Evolutionary conservation across 1,140 invertebrate species (phyloP).

Genomic region (Radopholus similis): DNA sequence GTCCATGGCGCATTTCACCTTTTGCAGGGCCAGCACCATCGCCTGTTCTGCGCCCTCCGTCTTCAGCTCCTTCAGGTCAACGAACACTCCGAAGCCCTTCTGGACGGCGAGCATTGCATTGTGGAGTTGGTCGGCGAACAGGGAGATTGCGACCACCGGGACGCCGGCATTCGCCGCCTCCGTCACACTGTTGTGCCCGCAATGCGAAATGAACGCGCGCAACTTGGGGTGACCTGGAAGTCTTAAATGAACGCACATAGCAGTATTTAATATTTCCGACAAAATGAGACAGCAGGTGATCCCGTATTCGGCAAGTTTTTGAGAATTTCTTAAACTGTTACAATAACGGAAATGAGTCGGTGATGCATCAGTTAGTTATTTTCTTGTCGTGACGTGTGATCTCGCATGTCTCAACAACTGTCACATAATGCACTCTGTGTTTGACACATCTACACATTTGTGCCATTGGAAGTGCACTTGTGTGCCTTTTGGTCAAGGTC

Average conservation of each 20-base stretch:
- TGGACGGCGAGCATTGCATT: conserved; percentile 27
- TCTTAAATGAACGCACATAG: too few species aligned
- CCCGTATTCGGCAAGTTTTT: too few species aligned
- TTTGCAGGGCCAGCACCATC: background rate
- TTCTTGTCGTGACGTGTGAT: too few species aligned
- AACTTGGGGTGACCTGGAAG: background rate
- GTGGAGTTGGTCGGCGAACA: conserved; percentile 38
- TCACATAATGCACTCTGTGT: too few species aligned
- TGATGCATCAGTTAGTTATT: too few species aligned
- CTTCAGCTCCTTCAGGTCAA: conserved; percentile 19
- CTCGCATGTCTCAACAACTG: too few species aligned
- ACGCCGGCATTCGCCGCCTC: conserved; percentile 77
- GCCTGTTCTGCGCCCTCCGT: background rate
- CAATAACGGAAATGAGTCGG: too few species aligned
- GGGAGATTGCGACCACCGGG: conserved; percentile 72
- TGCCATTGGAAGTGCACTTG: too few species aligned
- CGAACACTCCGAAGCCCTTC: conserved; percentile 12
- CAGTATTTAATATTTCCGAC: background rate
- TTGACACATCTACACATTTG: too few species aligned
- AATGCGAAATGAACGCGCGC: conserved; percentile 74
- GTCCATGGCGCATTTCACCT: background rate
- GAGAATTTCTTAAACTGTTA: too few species aligned
- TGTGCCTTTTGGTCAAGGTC: too few species aligned
- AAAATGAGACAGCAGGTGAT: too few species aligned
- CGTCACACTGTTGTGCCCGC: conserved; percentile 74